A percentile compares a stretch with the other conserved stretches of the same genome.
Evolutionary conservation across 2,888 invertebrate genomes (phyloP).

Genomic region (Orthonychiurus folsomi): DNA sequence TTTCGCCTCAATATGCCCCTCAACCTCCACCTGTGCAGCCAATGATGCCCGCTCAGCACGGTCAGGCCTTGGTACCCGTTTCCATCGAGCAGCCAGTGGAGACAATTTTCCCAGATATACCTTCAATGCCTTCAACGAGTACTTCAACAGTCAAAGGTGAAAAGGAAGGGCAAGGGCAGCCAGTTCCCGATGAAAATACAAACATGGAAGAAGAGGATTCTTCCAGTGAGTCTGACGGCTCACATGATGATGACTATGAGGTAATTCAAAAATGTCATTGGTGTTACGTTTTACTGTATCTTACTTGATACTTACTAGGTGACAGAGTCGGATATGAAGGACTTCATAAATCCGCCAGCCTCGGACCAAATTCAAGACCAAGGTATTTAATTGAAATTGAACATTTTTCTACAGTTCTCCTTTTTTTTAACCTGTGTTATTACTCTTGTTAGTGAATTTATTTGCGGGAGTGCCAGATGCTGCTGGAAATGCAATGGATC

Average conservation of each 20-base stretch:
- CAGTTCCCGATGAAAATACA: not conserved
- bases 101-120: not conserved
- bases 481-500: conserved; percentile 34
- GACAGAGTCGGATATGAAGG: conserved; percentile 22
- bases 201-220: conserved; percentile 27
- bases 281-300: not conserved
- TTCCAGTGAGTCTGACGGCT: conserved; percentile 36
- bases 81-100: not conserved
- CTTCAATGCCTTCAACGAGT: conserved; percentile 14
- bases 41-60: not conserved
- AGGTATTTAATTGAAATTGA: conserved; percentile 17
- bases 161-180: conserved; percentile 18
- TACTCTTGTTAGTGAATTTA: too few species aligned
- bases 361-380: conserved; percentile 32
- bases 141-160: conserved; percentile 17
- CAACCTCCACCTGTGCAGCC: not conserved
- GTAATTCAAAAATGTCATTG: conserved; percentile 17
- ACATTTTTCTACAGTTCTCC: not conserved
- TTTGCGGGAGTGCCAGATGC: too few species aligned
- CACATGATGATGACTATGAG: conserved; percentile 37
- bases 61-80: not conserved
- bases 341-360: conserved; percentile 20
- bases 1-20: conserved; percentile 28
- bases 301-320: conserved; percentile 10
- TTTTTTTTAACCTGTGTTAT: too few species aligned